phyloP scores from a whole-genome alignment of 2,888 invertebrate species.

The Drosophila kuntzei region DNA sequence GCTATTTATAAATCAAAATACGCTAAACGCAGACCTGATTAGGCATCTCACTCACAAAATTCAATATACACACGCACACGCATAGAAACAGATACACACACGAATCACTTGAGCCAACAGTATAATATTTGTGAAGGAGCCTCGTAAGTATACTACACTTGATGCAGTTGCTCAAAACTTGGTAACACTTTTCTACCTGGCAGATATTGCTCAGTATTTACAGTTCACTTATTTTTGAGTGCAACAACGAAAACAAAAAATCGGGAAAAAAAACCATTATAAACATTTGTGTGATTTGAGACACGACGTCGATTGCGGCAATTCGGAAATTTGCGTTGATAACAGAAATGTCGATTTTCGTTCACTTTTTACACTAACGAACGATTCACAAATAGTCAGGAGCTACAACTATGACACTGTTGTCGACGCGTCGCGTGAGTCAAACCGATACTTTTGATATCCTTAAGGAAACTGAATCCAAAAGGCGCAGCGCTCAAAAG shows the following conservation, averaged over 20 bases:
- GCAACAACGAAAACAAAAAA: conserved; percentile 18
- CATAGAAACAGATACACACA: background rate
- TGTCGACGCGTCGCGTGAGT: conserved; percentile 18
- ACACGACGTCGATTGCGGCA: conserved; percentile 4
- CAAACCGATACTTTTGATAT: conserved; percentile 60
- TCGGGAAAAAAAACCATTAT: conserved; percentile 6
- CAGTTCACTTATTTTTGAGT: conserved; percentile 45
- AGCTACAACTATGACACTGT: conserved; percentile 2
- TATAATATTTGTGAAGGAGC: conserved; percentile 9
- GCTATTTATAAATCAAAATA: background rate
- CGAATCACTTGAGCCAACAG: conserved; percentile 3
- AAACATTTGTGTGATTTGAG: background rate
- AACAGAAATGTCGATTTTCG: conserved; percentile 21
- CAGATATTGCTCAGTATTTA: conserved; percentile 48
- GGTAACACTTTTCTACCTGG: conserved; percentile 11
- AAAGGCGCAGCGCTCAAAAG: conserved; percentile 46
- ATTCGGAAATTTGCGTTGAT: conserved; percentile 27
- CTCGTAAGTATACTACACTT: conserved; percentile 14
- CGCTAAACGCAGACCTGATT: background rate
- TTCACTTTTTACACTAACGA: conserved; percentile 18
- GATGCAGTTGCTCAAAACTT: conserved; percentile 8
- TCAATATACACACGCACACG: background rate
- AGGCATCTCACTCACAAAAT: background rate
- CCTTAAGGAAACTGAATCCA: conserved; percentile 61
- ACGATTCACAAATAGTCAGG: conserved; percentile 12